Evolutionary conservation across 2,797 vertebrate genomes (phyloP).

Genomic region (Molothrus ater): DNA sequence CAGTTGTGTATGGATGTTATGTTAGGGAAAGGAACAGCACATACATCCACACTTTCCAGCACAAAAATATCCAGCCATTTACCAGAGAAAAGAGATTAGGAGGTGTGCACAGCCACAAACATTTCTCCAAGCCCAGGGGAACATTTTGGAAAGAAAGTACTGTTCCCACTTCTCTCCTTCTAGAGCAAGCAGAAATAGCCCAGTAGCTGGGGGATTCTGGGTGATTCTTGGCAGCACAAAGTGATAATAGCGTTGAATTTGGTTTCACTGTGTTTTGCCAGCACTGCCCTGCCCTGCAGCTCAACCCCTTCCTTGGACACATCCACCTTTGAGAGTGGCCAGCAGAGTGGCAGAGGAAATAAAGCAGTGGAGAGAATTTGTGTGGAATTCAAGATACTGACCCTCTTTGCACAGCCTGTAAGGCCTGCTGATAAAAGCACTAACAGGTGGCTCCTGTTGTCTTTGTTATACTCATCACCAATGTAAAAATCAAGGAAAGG

Average conservation of each 20-base stretch:
- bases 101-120: neutral
- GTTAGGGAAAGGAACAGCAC: conserved; percentile 11
- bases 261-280: neutral
- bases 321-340: neutral
- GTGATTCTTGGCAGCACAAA: neutral
- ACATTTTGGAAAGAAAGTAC: neutral
- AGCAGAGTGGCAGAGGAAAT: neutral
- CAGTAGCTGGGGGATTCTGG: neutral
- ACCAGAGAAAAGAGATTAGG: neutral
- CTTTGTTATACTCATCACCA: neutral
- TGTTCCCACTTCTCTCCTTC: neutral
- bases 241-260: neutral
- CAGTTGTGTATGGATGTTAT: neutral
- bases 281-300: neutral
- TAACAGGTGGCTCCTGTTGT: neutral
- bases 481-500: neutral
- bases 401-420: neutral
- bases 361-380: neutral
- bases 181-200: neutral
- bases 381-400: neutral
- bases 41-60: neutral
- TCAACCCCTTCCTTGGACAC: neutral
- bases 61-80: neutral
- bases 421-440: neutral
- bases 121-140: neutral